A percentile compares a stretch with the other conserved stretches of the same genome.
Evolutionary conservation across 2,113 vertebrate species (phyloP).

Genomic region (Carlito syrichta): DNA sequence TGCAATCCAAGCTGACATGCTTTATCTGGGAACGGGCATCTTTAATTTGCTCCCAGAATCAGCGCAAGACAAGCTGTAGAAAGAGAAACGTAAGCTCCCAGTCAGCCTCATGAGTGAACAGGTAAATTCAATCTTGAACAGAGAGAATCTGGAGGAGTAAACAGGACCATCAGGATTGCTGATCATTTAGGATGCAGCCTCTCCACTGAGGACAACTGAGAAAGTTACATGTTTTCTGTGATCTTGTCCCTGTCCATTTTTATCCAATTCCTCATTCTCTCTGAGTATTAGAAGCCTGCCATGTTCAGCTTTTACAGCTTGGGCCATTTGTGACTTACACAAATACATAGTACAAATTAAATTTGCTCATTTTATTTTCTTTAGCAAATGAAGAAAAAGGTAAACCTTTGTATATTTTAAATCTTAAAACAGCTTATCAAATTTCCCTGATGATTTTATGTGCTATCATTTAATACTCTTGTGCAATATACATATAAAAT

Average conservation of each 20-base stretch:
- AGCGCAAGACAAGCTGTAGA: not conserved
- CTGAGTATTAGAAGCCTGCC: not conserved
- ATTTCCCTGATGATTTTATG: not conserved
- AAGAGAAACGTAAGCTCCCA: not conserved
- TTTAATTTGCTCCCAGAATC: not conserved
- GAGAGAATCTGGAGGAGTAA: not conserved
- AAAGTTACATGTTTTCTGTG: not conserved
- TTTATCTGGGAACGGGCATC: not conserved
- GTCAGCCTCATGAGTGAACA: accelerated
- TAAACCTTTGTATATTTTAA: not conserved
- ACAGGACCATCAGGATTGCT: not conserved
- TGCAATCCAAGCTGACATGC: not conserved
- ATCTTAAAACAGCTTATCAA: not conserved
- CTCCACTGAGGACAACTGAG: not conserved
- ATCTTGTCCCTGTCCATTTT: not conserved
- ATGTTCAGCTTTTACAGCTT: not conserved
- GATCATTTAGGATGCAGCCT: not conserved
- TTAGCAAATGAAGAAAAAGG: not conserved
- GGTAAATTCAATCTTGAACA: not conserved
- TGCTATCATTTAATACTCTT: not conserved
- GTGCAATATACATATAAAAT: not conserved
- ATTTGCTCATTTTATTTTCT: not conserved
- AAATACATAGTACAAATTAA: not conserved
- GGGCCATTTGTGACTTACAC: not conserved
- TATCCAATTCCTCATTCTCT: not conserved